Conservation (phyloP, 1,140 invertebrate genomes). For the Sinonovacula constricta region DNA sequence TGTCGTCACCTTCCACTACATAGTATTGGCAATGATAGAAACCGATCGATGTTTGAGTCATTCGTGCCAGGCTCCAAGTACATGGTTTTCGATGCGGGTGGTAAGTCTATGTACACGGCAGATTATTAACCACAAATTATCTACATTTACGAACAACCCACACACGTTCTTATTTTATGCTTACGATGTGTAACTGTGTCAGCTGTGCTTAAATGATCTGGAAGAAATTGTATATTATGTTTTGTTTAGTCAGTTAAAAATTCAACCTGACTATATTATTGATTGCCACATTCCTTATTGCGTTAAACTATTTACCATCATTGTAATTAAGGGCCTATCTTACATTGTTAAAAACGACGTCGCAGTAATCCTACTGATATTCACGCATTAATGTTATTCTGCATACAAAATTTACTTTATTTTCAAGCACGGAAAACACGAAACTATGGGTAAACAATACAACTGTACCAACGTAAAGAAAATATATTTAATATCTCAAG, state of each 20-base stretch:
- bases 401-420: background rate
- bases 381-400: background rate
- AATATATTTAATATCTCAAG: too few relatives aligned
- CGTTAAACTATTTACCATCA: too few relatives aligned
- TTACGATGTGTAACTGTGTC: too few relatives aligned
- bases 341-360: background rate
- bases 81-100: constrained; percentile 28
- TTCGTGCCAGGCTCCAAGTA: constrained; percentile 4
- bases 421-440: background rate
- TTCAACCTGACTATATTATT: background rate
- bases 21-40: background rate
- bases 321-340: too few relatives aligned
- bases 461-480: too few relatives aligned
- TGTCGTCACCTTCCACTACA: constrained; percentile 7
- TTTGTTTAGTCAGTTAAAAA: background rate
- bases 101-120: constrained; percentile 1
- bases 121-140: too few relatives aligned
- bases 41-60: too few relatives aligned
- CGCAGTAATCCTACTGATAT: background rate
- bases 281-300: background rate
- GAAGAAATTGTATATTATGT: too few relatives aligned
- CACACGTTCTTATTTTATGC: background rate
- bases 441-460: constrained; percentile 3
- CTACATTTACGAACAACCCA: too few relatives aligned
- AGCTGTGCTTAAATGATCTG: background rate